Evolutionary conservation across 2,888 invertebrate species (phyloP).

Genomic region (Pollenia labialis): DNA sequence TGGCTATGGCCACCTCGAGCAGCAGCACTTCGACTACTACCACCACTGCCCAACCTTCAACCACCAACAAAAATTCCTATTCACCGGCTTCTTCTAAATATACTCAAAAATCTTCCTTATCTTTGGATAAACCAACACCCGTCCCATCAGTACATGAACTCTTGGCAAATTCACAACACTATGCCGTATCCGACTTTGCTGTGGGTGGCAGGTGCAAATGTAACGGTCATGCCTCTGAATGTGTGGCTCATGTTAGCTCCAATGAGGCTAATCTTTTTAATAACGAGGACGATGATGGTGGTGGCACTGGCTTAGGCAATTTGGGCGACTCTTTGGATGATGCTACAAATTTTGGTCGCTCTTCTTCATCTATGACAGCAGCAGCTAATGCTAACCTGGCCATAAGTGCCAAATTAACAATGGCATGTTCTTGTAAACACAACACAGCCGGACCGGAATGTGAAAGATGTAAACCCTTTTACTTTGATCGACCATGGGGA

Average conservation of each 20-base stretch:
- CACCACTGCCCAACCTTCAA: conserved; percentile 76
- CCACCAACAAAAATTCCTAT: conserved; percentile 80
- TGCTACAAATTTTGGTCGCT: conserved; percentile 74
- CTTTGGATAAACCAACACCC: conserved; percentile 43
- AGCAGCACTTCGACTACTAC: conserved; percentile 16
- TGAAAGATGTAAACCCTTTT: conserved; percentile 99
- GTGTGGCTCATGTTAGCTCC: conserved; percentile 85
- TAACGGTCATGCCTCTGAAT: conserved; percentile 98
- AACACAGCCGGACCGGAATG: conserved; percentile 99
- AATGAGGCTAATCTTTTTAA: conserved; percentile 71
- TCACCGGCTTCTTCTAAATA: conserved; percentile 80
- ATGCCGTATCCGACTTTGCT: conserved; percentile 98
- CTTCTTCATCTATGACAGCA: conserved; percentile 45
- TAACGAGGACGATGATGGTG: conserved; percentile 85
- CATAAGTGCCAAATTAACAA: conserved; percentile 84
- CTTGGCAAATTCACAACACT: conserved; percentile 88
- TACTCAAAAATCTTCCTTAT: background rate
- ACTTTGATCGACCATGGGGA: conserved; percentile 99
- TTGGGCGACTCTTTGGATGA: conserved; percentile 86
- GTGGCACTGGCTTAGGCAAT: conserved; percentile 85
- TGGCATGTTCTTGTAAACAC: conserved; percentile 98
- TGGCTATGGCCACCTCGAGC: conserved; percentile 51
- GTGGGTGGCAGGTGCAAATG: conserved; percentile 99
- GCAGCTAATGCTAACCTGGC: conserved; percentile 47
- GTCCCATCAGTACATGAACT: conserved; percentile 77